Base-by-base conservation (phyloP, 2,113 vertebrate species). In the Prolemur simus region DNA sequence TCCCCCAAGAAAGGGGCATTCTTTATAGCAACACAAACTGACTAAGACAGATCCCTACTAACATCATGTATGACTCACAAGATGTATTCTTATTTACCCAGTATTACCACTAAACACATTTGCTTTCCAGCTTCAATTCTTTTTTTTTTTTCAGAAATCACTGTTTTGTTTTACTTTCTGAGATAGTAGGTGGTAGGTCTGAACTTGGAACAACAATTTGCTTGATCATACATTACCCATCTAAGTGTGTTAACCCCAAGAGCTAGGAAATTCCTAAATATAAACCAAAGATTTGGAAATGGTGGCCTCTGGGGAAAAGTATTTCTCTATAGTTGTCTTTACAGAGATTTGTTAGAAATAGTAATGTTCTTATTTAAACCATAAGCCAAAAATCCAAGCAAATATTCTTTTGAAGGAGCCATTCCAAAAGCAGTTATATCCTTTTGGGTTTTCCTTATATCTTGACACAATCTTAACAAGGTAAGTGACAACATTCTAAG, bases 271-370 rank as follows among this genome's bases (percentile, higher is more conserved):
- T 77, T 78, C 13, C 18, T 13, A 34, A 85, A 89, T 66, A 89
- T 8, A 78, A 86, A 60, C 6, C 80, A 73, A 39, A 77, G 32
- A 89, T 23, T 52, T 73, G 56, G 20, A 85, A 76, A 66, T 6
- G 3, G 39, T 29, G 27, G 12, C 6, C 10, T 39, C 0, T 23
- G 2, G 14, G 5, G 29, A 5, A 2, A 37, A 13, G 34, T 29
- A 32, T 27, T 71, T 54, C 6, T 80, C 9, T 77, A 7, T 8
- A 37, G 1, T 56, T 69, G 71, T n/a, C 7, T 77, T 81, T 64
- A 89, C 10, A 78, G 73, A 63, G 37, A 1, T 73, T 87, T 78
- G 11, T 49, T 71, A 90, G 23, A 23, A 83, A 77, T 20, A 47
- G 10, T 27, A 52, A 45, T 49, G 17, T 3, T 71, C 25, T 45